A percentile compares a stretch with the other conserved stretches of the same genome.
Conservation (phyloP, 64 coral and sea anemone genomes). For the Montipora cactus region DNA sequence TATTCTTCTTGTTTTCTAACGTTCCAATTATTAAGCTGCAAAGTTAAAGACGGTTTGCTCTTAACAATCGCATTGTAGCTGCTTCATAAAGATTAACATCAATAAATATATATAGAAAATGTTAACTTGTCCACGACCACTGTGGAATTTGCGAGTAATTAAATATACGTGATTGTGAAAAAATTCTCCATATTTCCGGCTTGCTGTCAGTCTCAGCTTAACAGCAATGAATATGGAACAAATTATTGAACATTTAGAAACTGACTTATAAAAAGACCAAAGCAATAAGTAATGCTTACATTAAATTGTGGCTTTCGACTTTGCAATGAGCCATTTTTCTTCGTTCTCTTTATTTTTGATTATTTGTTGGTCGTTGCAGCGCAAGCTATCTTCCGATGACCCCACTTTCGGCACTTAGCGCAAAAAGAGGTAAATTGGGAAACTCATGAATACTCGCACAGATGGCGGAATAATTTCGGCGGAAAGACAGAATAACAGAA, state of each 20-base stretch:
- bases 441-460: neutral
- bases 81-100: slow-evolving; percentile 1
- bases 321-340: too few species aligned
- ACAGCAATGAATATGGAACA: too few species aligned
- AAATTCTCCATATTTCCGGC: neutral
- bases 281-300: too few species aligned
- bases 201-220: too few species aligned
- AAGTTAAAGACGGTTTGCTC: slow-evolving; percentile 3
- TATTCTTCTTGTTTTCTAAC: slow-evolving; percentile 32
- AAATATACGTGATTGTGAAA: neutral
- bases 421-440: too few species aligned
- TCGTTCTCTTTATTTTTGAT: too few species aligned
- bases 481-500: neutral
- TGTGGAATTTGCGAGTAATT: slow-evolving; percentile 10
- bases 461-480: neutral
- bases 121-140: neutral
- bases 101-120: neutral
- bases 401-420: neutral
- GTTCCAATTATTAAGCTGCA: neutral
- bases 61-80: neutral
- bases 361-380: too few species aligned
- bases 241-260: too few species aligned
- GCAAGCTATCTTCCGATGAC: too few species aligned
- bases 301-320: too few species aligned
- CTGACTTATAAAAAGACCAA: too few species aligned